Conservation (phyloP, 2,113 vertebrate genomes). For the Pagrus major region DNA sequence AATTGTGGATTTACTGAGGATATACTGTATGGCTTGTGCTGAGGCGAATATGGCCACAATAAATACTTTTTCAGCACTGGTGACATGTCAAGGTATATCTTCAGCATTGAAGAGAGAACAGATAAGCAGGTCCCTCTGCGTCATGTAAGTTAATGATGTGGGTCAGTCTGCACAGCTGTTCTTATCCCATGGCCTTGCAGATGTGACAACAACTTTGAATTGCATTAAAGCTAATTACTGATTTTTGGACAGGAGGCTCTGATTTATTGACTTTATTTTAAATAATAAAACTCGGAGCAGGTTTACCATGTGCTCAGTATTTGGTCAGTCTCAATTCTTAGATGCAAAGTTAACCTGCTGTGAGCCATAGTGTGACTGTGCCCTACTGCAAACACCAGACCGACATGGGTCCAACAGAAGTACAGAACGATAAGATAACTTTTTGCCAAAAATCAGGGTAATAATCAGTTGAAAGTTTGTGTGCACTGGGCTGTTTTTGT, state of each 20-base stretch:
- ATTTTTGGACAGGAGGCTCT: not conserved
- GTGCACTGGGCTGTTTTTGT: slow-evolving; percentile 5
- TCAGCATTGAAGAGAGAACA: not conserved
- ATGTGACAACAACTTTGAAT: not conserved
- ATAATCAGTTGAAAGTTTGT: slow-evolving; percentile 5
- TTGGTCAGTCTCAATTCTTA: not conserved
- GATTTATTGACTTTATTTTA: not conserved
- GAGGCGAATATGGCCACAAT: not conserved
- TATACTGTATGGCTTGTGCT: not conserved
- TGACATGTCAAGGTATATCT: slow-evolving; percentile 2
- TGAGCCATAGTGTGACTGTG: slow-evolving; percentile 16
- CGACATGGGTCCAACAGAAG: not conserved
- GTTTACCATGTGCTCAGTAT: not conserved
- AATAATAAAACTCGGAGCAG: not conserved
- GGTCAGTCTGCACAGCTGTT: slow-evolving; percentile 52
- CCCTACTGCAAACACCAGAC: slow-evolving; percentile 12
- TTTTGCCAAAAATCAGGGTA: not conserved
- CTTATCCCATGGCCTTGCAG: not conserved
- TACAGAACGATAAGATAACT: not conserved
- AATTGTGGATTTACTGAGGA: not conserved
- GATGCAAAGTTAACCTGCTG: not conserved
- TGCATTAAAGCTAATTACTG: not conserved
- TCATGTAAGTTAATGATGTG: slow-evolving; percentile 24
- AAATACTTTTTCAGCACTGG: not conserved
- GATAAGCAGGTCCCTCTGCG: slow-evolving; percentile 1